phyloP scores from a whole-genome alignment of 2,888 invertebrate genomes.

The Mechanitis messenoides region DNA sequence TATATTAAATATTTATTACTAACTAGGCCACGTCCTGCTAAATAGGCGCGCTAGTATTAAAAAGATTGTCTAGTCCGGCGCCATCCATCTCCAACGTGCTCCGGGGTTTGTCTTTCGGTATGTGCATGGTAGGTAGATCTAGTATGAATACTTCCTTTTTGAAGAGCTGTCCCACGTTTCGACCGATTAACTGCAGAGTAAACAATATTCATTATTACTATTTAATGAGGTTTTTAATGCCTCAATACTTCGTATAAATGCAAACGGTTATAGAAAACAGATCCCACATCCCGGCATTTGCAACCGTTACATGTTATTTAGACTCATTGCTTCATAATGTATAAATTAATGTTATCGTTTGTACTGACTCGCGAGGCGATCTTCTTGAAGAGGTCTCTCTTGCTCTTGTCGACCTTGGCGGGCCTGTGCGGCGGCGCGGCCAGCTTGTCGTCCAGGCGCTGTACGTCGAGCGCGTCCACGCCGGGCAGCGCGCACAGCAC shows the following conservation, averaged over 20 bases:
- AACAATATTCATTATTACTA: background rate
- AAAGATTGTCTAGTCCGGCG: conserved; percentile 54
- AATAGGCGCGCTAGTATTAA: conserved; percentile 51
- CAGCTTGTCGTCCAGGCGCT: conserved; percentile 91
- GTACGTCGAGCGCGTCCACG: conserved; percentile 86
- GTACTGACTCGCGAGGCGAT: conserved; percentile 84
- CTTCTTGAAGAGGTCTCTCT: conserved; percentile 93
- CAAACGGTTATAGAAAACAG: no score
- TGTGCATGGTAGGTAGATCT: conserved; percentile 84
- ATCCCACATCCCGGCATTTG: no score
- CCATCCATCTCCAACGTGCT: conserved; percentile 54
- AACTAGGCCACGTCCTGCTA: conserved; percentile 37
- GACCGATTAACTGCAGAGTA: conserved; percentile 82
- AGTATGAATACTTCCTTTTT: conserved; percentile 91
- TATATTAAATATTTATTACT: conserved; percentile 8
- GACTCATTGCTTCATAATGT: background rate
- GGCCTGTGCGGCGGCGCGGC: conserved; percentile 78
- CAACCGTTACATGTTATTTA: background rate
- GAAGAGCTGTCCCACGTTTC: conserved; percentile 91
- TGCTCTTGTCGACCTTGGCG: conserved; percentile 90
- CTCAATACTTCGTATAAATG: no score
- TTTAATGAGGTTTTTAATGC: no score
- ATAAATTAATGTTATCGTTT: background rate
- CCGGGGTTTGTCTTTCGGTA: conserved; percentile 52
- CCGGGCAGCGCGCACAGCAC: conserved; percentile 89